phyloP scores from a whole-genome alignment of 2,888 invertebrate species.

The Orchesella flavescens region DNA sequence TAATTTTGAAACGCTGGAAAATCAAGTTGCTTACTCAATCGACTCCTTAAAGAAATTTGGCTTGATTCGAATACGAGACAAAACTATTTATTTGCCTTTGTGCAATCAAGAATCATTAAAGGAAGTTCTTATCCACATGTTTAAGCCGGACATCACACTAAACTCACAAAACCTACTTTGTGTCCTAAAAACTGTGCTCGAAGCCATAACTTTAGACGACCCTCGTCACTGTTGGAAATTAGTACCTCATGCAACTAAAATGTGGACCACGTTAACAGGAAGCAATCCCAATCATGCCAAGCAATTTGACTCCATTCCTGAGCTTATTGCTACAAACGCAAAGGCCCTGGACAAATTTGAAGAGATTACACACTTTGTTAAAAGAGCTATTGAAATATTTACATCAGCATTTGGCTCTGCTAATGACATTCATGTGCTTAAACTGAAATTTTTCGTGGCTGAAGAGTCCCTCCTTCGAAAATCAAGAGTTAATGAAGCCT shows the following conservation, averaged over 20 bases:
- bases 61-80: slow-evolving; percentile 4
- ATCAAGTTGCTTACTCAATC: not conserved
- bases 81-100: not conserved
- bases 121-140: not conserved
- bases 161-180: not conserved
- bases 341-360: slow-evolving; percentile 9
- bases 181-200: not conserved
- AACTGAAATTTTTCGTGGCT: slow-evolving; percentile 35
- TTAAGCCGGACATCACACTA: no score
- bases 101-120: slow-evolving; percentile 14
- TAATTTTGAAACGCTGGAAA: not conserved
- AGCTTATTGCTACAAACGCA: not conserved
- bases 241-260: slow-evolving; percentile 6
- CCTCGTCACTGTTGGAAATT: not conserved
- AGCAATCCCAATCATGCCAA: not conserved
- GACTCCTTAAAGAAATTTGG: not conserved
- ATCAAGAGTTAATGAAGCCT: slow-evolving; percentile 28
- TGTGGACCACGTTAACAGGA: not conserved
- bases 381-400: slow-evolving; percentile 18
- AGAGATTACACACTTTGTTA: slow-evolving; percentile 1
- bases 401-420: not conserved
- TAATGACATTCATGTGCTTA: slow-evolving; percentile 26
- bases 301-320: slow-evolving; percentile 14
- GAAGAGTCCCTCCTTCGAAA: slow-evolving; percentile 16
- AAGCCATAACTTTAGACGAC: not conserved